Evolutionary conservation across 2,113 vertebrate genomes (phyloP), one percentile per base, ranked within the genome.

Genomic region (Perca flavescens): DNA sequence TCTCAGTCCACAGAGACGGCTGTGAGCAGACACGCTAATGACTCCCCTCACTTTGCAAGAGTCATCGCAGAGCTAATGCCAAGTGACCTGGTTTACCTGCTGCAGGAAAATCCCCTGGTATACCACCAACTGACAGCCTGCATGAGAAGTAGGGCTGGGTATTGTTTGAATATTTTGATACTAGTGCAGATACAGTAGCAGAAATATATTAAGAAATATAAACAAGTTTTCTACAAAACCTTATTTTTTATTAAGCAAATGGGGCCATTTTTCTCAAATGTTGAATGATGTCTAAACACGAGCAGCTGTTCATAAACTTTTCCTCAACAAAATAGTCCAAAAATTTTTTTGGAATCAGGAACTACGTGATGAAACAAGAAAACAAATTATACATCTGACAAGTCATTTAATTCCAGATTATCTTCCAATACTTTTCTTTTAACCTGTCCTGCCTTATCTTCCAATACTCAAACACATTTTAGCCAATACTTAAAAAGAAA

Each of bases 21-120:
- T 4, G 62, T 77, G 66, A 83, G 89, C 89, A 94, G 91, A 92
- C 93, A 88, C 84, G 57, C 81, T 93, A 92, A 94, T 93, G 91
- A 93, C 88, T 75, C 79, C 70, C 57, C 53, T 28, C 61, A 47
- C 74, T 36, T 65, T 70, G 68, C 79, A 77, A 65, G 28, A 85
- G 52, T 69, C 4, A 58, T 78, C 13, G 2, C 76, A 80, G 77
- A 71, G 60, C 75, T 77, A 64, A 67, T 76, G 77, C 83, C 68
- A 40, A 72, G 69, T 40, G 67, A 84, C 56, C 52, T 34, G 54
- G 47, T 70, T 74, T 86, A 82, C 88, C 79, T 75, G 86, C 57
- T 50, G 88, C 52, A 79, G 16, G 75, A 80, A 77, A 81, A 89
- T 40, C 82, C 72, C 82, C 77, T 31, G 6, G 31, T 25, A 12